phyloP scores from a whole-genome alignment of 2,888 invertebrate genomes.

The Teleiodes luculella region DNA sequence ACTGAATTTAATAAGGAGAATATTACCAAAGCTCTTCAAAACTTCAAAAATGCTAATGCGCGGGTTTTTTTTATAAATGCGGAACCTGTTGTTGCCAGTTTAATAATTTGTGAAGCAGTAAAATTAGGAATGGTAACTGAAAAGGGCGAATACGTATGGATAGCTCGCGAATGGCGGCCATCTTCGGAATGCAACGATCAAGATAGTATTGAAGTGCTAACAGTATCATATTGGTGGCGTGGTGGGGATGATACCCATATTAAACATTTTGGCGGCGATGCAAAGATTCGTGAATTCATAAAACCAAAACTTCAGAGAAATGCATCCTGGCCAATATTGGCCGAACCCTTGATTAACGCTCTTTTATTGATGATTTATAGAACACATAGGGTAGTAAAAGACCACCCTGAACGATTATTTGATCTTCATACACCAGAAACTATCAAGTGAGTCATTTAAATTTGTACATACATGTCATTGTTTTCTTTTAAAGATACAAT shows the following conservation, averaged over 20 bases:
- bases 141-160: constrained; percentile 37
- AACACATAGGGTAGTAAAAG: constrained; percentile 11
- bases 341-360: constrained; percentile 30
- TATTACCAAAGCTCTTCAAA: constrained; percentile 14
- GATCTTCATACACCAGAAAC: constrained; percentile 16
- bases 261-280: not conserved
- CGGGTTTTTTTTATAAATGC: constrained; percentile 90
- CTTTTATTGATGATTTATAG: constrained; percentile 25
- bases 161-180: constrained; percentile 43
- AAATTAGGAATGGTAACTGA: constrained; percentile 62
- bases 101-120: constrained; percentile 82
- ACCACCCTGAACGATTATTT: constrained; percentile 14
- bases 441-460: not conserved
- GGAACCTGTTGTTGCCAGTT: constrained; percentile 78
- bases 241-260: constrained; percentile 11
- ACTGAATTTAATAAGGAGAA: not conserved
- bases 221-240: constrained; percentile 32
- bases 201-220: constrained; percentile 24
- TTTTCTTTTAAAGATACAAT: too few relatives aligned
- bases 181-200: not conserved
- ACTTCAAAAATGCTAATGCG: constrained; percentile 59
- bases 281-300: not conserved
- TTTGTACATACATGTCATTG: too few relatives aligned
- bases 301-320: not conserved
- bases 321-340: constrained; percentile 27